phyloP scores from a whole-genome alignment of 2,797 vertebrate genomes.

The Chelidonichthys spinosus region DNA sequence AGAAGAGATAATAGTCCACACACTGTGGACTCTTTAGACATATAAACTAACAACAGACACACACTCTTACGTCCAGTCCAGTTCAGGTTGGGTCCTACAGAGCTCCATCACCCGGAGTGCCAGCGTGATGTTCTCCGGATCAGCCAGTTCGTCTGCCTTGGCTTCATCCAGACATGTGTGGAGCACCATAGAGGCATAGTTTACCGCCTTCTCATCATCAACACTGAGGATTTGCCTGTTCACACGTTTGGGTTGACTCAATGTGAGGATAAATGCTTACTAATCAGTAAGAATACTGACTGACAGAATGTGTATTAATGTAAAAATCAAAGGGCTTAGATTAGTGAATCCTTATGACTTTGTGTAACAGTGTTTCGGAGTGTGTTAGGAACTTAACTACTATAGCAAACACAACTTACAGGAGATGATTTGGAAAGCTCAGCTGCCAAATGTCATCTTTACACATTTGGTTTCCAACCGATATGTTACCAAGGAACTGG shows the following conservation, averaged over 20 bases:
- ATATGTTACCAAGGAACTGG: slow-evolving; percentile 88
- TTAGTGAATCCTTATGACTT: neutral
- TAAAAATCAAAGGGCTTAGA: neutral
- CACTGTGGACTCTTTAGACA: neutral
- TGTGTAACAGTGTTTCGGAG: neutral
- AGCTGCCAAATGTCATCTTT: slow-evolving; percentile 85
- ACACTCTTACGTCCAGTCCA: slow-evolving; percentile 92
- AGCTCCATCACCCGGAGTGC: slow-evolving; percentile 83
- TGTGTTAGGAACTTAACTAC: neutral
- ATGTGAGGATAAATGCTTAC: neutral
- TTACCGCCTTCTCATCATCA: slow-evolving; percentile 87
- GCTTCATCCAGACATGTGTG: slow-evolving; percentile 89
- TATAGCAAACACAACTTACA: slow-evolving; percentile 77
- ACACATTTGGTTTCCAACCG: slow-evolving; percentile 84
- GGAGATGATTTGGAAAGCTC: slow-evolving; percentile 79
- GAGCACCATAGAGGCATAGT: slow-evolving; percentile 92
- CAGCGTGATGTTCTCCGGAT: slow-evolving; percentile 69
- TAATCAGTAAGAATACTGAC: neutral
- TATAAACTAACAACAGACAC: slow-evolving; percentile 8
- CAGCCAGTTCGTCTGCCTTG: slow-evolving; percentile 78
- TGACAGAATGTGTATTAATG: neutral
- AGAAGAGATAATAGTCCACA: neutral
- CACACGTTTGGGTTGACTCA: slow-evolving; percentile 2
- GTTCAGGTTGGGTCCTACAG: slow-evolving; percentile 84
- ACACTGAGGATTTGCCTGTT: slow-evolving; percentile 87